phyloP scores from a whole-genome alignment of 2,797 vertebrate genomes.

The Ptychobarbus kaznakovi region DNA sequence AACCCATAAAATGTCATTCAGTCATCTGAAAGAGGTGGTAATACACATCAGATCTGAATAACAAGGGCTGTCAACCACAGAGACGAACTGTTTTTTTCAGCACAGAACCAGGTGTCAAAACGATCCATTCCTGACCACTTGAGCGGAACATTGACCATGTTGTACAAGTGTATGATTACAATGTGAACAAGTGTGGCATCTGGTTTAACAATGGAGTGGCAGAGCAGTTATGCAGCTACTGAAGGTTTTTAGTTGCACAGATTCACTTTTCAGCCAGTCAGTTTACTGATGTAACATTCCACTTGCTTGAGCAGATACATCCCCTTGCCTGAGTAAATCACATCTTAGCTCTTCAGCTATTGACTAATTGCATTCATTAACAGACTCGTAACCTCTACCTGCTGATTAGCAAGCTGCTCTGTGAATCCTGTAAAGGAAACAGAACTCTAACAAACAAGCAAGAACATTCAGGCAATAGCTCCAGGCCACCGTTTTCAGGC shows the following conservation, averaged over 20 bases:
- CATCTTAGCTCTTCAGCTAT: conserved; percentile 4
- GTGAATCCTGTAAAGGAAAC: background rate
- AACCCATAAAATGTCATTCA: background rate
- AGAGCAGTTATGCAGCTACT: background rate
- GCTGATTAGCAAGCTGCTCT: conserved; percentile 33
- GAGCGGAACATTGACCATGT: background rate
- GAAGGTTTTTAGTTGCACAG: background rate
- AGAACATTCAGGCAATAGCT: background rate
- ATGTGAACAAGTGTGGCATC: background rate
- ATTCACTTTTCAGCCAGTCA: conserved; percentile 8
- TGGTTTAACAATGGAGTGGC: conserved; percentile 9
- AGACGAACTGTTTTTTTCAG: background rate
- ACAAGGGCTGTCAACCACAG: background rate
- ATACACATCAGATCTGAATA: background rate
- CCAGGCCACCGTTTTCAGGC: conserved; percentile 14
- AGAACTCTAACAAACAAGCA: conserved; percentile 16
- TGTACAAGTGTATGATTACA: background rate
- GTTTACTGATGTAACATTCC: background rate
- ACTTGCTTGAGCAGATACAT: conserved; percentile 11
- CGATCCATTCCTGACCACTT: background rate
- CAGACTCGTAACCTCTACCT: conserved; percentile 34
- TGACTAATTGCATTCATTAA: conserved; percentile 25
- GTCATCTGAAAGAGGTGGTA: background rate
- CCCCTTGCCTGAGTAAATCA: conserved; percentile 1
- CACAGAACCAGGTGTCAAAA: background rate